Conservation (phyloP, 1,140 invertebrate genomes). For the Drosophila insularis region DNA sequence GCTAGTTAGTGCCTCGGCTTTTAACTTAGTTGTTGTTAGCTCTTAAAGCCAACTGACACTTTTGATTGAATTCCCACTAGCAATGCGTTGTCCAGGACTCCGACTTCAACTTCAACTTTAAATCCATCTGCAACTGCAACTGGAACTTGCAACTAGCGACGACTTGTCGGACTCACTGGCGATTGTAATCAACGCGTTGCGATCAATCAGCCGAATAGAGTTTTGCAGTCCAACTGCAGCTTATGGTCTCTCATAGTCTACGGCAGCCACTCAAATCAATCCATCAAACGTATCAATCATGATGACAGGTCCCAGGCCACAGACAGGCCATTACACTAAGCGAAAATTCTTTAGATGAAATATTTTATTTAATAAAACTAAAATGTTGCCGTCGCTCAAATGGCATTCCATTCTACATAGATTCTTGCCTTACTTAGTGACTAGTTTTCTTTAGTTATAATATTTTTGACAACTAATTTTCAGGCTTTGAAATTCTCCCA, state of each 20-base stretch:
- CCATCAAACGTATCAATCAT: conserved; percentile 82
- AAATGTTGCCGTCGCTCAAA: too few species aligned
- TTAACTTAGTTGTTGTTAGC: conserved; percentile 34
- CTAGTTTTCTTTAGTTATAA: too few species aligned
- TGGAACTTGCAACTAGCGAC: conserved; percentile 7
- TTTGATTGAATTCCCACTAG: conserved; percentile 82
- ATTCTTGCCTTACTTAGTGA: too few species aligned
- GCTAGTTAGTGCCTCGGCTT: conserved; percentile 71
- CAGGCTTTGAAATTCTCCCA: too few species aligned
- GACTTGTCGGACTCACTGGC: conserved; percentile 2
- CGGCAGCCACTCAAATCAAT: conserved; percentile 72
- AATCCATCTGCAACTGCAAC: conserved; percentile 16
- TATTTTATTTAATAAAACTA: too few species aligned
- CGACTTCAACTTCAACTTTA: conserved; percentile 22
- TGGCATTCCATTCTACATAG: too few species aligned
- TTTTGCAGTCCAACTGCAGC: conserved; percentile 58
- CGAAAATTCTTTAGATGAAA: background rate
- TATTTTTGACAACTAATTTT: background rate
- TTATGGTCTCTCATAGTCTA: conserved; percentile 32
- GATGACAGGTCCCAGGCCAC: conserved; percentile 68
- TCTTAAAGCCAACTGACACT: conserved; percentile 68
- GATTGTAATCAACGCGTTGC: conserved; percentile 77
- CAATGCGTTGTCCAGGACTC: conserved; percentile 33
- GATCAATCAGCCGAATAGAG: conserved; percentile 67
- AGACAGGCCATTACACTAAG: conserved; percentile 10